Evolutionary conservation across 2,888 invertebrate genomes (phyloP), one percentile per base, ranked within the genome.

Genomic region (Nezara viridula): DNA sequence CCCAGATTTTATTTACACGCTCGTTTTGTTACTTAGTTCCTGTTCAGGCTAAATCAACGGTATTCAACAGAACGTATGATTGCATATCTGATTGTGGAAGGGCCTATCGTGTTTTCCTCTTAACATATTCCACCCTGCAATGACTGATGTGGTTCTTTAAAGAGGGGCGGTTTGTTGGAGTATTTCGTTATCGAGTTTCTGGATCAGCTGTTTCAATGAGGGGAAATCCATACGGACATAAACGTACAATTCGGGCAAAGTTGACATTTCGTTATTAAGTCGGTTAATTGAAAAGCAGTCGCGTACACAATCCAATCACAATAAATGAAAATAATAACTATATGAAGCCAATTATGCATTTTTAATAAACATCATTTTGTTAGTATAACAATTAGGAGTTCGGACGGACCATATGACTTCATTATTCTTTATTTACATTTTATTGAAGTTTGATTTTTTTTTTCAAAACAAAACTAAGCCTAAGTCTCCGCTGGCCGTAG

Each of bases 61-160:
- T 37, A 73, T 73, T 73, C 66, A 37, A 37, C 66, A 37, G 7
- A 73, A 73, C 66, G 32, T 73, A 32, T 73, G 66, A 73, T 73
- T 73, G 4, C 66, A 73, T 37, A 16, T 37, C 66, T 73, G 66
- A 73, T 73, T 73, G 60, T 27, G 27, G 27, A 60, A 60, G 60
- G 66, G 66, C 19, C 19, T 32, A 32, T 27, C 27, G 32, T 19
- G 16, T 32, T 66, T 73, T 37, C 37, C 32, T 73, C 66, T 32
- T 37, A 73, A 73, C 32, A 73, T 73, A 73, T 73, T 73, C 66
- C 66, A 37, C 32, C 27, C 37, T 32, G 66, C 66, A 32, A 16
- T 32, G 32, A 24, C 55, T 55, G 66, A 32, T 73, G 66, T 32
- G 19, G 66, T 19, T 73, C 32, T 19, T 6, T 19, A 21, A 73